phyloP scores from a whole-genome alignment of 2,888 invertebrate species.

The Melolontha melolontha region DNA sequence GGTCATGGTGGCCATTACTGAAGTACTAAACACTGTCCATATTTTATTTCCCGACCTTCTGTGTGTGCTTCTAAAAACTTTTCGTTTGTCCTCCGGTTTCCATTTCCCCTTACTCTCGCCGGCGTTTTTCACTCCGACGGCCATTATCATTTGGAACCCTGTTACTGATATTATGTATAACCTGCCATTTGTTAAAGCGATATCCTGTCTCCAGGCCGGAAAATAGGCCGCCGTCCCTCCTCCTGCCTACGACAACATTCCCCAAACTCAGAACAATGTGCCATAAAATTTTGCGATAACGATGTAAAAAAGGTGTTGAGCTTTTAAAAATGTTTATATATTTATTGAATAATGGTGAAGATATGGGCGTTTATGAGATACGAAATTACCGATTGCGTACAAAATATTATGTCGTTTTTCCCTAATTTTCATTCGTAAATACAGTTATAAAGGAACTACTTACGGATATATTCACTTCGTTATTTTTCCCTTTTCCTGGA shows the following conservation, averaged over 20 bases:
- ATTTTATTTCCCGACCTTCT: slow-evolving; percentile 30
- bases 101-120: not conserved
- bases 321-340: too few species aligned
- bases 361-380: too few species aligned
- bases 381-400: too few species aligned
- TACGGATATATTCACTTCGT: too few species aligned
- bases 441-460: too few species aligned
- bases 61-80: slow-evolving; percentile 12
- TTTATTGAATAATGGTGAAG: too few species aligned
- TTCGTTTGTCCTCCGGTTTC: slow-evolving; percentile 12
- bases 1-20: not conserved
- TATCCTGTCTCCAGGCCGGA: slow-evolving; percentile 33
- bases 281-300: slow-evolving; percentile 36
- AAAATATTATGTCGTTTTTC: too few species aligned
- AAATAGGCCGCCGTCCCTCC: slow-evolving; percentile 22
- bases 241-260: slow-evolving; percentile 3
- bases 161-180: slow-evolving; percentile 37
- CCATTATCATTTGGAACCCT: slow-evolving; percentile 32
- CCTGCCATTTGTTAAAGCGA: slow-evolving; percentile 38
- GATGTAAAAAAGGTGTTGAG: slow-evolving; percentile 24
- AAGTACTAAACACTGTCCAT: slow-evolving; percentile 10
- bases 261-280: slow-evolving; percentile 33
- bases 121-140: slow-evolving; percentile 25
- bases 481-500: too few species aligned
- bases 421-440: too few species aligned